phyloP scores from a whole-genome alignment of 2,888 invertebrate species.

The Apomyelois bistriatella region DNA sequence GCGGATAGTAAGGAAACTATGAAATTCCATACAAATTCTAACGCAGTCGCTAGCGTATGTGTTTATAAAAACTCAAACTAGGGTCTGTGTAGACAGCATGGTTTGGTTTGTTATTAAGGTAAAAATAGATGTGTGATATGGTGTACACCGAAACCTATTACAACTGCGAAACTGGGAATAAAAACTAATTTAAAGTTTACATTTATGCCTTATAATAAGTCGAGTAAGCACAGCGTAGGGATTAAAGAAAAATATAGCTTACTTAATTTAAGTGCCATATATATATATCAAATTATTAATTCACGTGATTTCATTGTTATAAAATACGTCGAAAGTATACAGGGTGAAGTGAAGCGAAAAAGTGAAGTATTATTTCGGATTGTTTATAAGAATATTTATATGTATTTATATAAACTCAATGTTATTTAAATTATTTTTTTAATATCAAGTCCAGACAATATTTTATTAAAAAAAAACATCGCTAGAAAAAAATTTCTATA shows the following conservation, averaged over 20 bases:
- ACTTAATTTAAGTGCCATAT: background rate
- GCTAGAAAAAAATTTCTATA: background rate
- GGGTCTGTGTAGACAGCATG: too few relatives aligned
- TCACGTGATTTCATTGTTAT: background rate
- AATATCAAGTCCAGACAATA: background rate
- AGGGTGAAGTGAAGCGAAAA: background rate
- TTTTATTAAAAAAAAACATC: too few relatives aligned
- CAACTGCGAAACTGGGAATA: too few relatives aligned
- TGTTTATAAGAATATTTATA: background rate
- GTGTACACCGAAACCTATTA: too few relatives aligned
- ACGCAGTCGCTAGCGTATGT: too few relatives aligned
- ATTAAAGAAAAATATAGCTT: background rate
- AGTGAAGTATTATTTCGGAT: background rate
- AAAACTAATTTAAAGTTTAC: background rate
- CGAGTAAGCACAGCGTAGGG: background rate
- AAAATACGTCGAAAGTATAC: background rate
- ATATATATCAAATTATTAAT: background rate
- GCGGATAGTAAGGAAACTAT: too few relatives aligned
- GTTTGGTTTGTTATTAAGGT: too few relatives aligned
- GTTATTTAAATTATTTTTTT: background rate
- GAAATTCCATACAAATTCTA: too few relatives aligned
- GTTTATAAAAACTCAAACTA: too few relatives aligned
- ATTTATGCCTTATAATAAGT: background rate
- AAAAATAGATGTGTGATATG: too few relatives aligned
- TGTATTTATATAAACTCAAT: background rate